phyloP scores from a whole-genome alignment of 2,888 invertebrate genomes.

The Siphlonurus alternatus region DNA sequence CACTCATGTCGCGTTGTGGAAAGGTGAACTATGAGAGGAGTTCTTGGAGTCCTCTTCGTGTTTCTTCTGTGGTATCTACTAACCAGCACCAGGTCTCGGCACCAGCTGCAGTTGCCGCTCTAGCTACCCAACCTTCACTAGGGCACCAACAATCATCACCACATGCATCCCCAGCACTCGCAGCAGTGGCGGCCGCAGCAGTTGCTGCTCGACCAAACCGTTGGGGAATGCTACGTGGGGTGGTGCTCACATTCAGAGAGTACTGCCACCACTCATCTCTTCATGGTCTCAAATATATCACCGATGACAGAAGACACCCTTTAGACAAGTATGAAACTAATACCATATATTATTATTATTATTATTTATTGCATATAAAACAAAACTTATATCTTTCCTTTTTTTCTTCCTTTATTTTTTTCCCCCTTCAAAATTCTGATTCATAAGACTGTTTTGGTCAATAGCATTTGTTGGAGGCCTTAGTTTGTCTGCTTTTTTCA shows the following conservation, averaged over 20 bases:
- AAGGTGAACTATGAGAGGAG: too few species aligned
- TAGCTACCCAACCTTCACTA: too few species aligned
- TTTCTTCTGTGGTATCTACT: too few species aligned
- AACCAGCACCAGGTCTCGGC: too few species aligned
- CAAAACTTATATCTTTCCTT: neutral
- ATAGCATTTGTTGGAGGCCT: constrained; percentile 11
- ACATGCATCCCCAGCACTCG: too few species aligned
- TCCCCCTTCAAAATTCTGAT: neutral
- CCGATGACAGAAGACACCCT: constrained; percentile 8
- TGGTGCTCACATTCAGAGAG: constrained; percentile 8
- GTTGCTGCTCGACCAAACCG: neutral
- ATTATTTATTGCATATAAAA: too few species aligned
- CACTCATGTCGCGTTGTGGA: too few species aligned
- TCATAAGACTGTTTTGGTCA: constrained; percentile 11
- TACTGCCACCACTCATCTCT: constrained; percentile 12
- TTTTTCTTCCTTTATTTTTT: neutral
- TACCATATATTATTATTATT: neutral
- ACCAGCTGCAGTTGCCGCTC: too few species aligned
- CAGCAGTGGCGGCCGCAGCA: neutral
- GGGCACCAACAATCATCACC: too few species aligned
- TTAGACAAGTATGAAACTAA: constrained; percentile 10
- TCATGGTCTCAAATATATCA: constrained; percentile 13
- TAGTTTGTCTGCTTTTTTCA: constrained; percentile 10
- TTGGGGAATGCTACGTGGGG: constrained; percentile 1
- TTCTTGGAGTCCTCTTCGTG: too few species aligned